Conservation (phyloP, 1,140 invertebrate genomes). For the Cherax destructor region DNA sequence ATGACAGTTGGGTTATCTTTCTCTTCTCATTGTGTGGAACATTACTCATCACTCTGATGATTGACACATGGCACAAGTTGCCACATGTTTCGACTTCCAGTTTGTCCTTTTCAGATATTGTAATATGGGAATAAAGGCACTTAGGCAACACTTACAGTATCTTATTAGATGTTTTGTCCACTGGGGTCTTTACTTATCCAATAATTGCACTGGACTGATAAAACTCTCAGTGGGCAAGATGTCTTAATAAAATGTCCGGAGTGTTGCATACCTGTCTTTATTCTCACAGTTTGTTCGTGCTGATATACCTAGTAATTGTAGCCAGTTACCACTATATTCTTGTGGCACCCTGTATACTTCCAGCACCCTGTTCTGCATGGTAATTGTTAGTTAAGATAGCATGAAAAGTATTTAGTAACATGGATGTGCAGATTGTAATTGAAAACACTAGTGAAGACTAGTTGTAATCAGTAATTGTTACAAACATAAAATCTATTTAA, state of each 20-base stretch:
- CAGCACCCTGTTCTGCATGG: slow-evolving; percentile 20
- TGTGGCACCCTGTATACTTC: background rate
- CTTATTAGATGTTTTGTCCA: no score
- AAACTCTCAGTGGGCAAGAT: no score
- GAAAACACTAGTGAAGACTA: background rate
- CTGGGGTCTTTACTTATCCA: no score
- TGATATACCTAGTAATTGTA: no score
- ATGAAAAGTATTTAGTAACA: background rate
- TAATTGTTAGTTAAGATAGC: background rate
- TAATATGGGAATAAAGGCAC: no score
- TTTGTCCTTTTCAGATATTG: background rate
- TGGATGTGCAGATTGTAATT: background rate
- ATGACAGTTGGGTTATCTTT: background rate
- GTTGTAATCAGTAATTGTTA: background rate
- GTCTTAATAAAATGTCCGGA: no score
- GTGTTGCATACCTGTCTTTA: no score
- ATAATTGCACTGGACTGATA: no score
- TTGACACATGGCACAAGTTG: background rate
- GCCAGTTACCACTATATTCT: background rate
- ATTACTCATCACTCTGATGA: background rate
- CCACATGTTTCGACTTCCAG: background rate
- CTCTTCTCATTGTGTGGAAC: background rate
- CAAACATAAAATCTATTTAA: no score
- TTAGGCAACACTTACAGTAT: no score
- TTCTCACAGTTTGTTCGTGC: no score